These are phyloP conservation scores for Cossypha polioptera DNA, from an alignment of 2,797 vertebrate species.

Conservation along the genomic window DNA sequence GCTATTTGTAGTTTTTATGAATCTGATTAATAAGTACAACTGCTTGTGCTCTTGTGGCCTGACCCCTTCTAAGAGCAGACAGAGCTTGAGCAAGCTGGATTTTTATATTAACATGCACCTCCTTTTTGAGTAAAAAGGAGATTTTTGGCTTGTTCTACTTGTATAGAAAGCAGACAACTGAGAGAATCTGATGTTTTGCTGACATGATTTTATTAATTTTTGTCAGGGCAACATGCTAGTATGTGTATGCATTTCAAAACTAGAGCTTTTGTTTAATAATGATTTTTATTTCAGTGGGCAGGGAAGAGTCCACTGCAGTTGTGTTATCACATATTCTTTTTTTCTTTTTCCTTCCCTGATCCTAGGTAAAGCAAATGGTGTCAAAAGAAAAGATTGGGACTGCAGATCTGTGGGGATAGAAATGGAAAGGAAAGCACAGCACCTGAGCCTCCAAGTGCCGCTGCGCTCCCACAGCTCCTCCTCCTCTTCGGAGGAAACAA, in stretches of 20 bases:
- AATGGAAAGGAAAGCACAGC: slow-evolving; percentile 86
- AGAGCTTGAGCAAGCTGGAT: background rate
- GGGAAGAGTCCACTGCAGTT: background rate
- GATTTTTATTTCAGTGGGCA: background rate
- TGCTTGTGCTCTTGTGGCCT: background rate
- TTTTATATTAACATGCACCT: background rate
- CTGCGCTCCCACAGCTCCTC: slow-evolving; percentile 92
- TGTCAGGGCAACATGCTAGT: background rate
- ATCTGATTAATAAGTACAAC: background rate
- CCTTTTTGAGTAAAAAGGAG: background rate
- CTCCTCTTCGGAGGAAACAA: slow-evolving; percentile 94
- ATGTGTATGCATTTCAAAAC: background rate
- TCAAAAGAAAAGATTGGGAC: slow-evolving; percentile 84
- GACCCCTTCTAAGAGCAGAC: background rate
- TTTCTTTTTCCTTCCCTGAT: background rate
- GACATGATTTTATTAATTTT: background rate
- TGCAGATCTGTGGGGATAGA: slow-evolving; percentile 82
- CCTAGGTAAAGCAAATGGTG: slow-evolving; percentile 79
- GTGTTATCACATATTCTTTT: background rate
- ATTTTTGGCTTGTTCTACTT: background rate
- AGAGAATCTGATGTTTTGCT: background rate
- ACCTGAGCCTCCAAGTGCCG: slow-evolving; percentile 91
- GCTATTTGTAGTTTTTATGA: background rate
- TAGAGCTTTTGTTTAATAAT: background rate
- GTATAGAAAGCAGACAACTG: background rate